Conservation (phyloP, 2,113 vertebrate genomes). For the Synodontis membranacea region DNA sequence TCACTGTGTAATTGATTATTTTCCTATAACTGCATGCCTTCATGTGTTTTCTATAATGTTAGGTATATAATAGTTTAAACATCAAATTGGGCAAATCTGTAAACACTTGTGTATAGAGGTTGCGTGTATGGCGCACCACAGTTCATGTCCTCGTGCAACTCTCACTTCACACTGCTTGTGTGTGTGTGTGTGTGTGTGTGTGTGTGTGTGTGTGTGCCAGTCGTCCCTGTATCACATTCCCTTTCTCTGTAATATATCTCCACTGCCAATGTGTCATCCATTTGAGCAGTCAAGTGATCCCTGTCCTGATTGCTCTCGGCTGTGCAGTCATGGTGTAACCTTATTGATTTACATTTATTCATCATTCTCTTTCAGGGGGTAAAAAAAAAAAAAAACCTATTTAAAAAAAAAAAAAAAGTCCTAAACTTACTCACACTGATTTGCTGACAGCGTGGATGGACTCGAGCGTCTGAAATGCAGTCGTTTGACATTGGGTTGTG, state of each 20-base stretch:
- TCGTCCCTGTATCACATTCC: slow-evolving; percentile 54
- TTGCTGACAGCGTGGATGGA: slow-evolving; percentile 17
- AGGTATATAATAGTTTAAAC: background rate
- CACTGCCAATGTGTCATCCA: slow-evolving; percentile 65
- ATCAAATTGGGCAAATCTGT: background rate
- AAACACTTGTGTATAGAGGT: background rate
- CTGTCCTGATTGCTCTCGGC: slow-evolving; percentile 57
- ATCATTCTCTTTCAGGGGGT: slow-evolving; percentile 24
- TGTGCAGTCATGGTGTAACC: slow-evolving; percentile 51
- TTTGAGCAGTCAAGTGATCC: slow-evolving; percentile 53
- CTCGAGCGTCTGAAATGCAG: slow-evolving; percentile 20
- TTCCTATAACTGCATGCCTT: background rate
- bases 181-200: slow-evolving; percentile 12
- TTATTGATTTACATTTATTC: slow-evolving; percentile 57
- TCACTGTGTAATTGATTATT: background rate
- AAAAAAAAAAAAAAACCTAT: too few species aligned
- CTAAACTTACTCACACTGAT: background rate
- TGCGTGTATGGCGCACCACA: background rate
- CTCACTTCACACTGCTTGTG: background rate
- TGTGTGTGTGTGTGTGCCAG: background rate
- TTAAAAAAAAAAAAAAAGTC: background rate
- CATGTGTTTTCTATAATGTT: background rate
- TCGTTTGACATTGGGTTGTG: slow-evolving; percentile 34
- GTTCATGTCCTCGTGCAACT: slow-evolving; percentile 8
- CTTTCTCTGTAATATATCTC: slow-evolving; percentile 50